Percentiles rank a stretch among this genome's conserved stretches.
These are phyloP conservation scores for Argyresthia goedartella DNA, from an alignment of 2,888 invertebrate species.

Conservation along the genomic window DNA sequence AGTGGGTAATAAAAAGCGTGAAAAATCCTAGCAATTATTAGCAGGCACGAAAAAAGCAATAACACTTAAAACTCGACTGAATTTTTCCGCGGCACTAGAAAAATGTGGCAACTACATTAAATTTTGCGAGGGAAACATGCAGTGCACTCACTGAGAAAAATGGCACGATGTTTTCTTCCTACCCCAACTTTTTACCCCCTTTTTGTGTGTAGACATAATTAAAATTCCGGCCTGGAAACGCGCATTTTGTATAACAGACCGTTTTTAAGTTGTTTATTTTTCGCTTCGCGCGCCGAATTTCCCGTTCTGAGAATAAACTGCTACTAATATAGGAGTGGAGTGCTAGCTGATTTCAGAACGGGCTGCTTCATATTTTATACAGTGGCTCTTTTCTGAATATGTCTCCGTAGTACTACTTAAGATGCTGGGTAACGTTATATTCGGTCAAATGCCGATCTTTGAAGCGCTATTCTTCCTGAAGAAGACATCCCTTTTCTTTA, in stretches of 20 bases:
- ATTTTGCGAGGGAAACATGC: constrained; percentile 13
- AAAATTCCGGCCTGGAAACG: constrained; percentile 30
- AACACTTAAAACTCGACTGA: not conserved
- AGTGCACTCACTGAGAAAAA: constrained; percentile 25
- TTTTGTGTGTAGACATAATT: constrained; percentile 50
- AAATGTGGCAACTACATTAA: constrained; percentile 25
- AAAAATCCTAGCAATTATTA: constrained; percentile 1
- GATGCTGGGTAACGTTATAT: too few species aligned
- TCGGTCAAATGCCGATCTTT: too few species aligned
- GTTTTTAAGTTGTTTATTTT: constrained; percentile 3
- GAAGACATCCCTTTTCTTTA: too few species aligned
- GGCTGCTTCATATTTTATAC: too few species aligned
- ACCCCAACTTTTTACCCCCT: constrained; percentile 15
- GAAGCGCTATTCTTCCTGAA: too few species aligned
- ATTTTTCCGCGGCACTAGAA: constrained; percentile 16
- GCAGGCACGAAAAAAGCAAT: not conserved
- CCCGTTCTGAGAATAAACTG: not conserved
- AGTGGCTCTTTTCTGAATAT: too few species aligned
- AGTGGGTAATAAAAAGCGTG: too few species aligned
- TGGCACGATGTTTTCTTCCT: constrained; percentile 25
- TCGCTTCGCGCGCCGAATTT: not conserved
- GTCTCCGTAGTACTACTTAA: too few species aligned
- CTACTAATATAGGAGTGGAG: too few species aligned
- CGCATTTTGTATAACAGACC: not conserved
- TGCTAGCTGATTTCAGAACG: too few species aligned